Conservation (phyloP, 2,888 invertebrate species). For the Drosophila flavopinicola region DNA sequence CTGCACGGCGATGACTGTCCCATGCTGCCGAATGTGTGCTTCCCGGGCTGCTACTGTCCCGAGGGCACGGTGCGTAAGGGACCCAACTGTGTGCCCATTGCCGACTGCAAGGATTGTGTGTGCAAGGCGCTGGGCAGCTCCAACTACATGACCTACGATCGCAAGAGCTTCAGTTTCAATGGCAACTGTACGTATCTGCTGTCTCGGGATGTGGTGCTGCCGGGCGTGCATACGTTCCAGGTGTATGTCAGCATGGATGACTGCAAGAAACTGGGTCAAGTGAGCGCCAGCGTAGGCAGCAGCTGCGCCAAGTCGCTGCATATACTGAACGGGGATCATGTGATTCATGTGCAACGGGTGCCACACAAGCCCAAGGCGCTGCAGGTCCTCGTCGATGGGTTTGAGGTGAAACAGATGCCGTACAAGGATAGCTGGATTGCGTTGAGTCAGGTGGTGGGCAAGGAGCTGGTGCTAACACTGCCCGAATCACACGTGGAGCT, state of each 20-base stretch:
- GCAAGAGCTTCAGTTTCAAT: constrained; percentile 90
- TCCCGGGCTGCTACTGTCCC: constrained; percentile 94
- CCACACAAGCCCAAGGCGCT: constrained; percentile 81
- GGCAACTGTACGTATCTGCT: constrained; percentile 94
- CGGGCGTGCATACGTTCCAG: constrained; percentile 84
- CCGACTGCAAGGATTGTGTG: constrained; percentile 91
- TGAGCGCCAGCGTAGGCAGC: constrained; percentile 66
- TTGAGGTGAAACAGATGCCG: constrained; percentile 84
- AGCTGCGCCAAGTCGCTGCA: constrained; percentile 89
- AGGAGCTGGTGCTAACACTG: constrained; percentile 87
- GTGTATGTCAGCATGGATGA: constrained; percentile 90
- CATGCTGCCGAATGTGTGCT: constrained; percentile 88
- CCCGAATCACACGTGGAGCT: constrained; percentile 90
- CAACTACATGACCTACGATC: constrained; percentile 93
- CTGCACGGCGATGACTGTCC: constrained; percentile 87
- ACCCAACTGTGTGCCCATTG: constrained; percentile 88
- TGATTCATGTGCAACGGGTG: constrained; percentile 86
- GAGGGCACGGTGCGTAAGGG: constrained; percentile 89
- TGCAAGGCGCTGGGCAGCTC: constrained; percentile 92
- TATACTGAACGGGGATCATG: constrained; percentile 88
- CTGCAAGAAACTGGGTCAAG: constrained; percentile 86
- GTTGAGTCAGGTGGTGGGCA: constrained; percentile 86
- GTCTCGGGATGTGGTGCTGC: constrained; percentile 87
- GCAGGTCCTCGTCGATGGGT: constrained; percentile 82
- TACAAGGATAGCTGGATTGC: constrained; percentile 87